Evolutionary conservation across 2,113 vertebrate species (phyloP), one percentile per base, ranked within the genome.

Genomic region (Equus quagga): DNA sequence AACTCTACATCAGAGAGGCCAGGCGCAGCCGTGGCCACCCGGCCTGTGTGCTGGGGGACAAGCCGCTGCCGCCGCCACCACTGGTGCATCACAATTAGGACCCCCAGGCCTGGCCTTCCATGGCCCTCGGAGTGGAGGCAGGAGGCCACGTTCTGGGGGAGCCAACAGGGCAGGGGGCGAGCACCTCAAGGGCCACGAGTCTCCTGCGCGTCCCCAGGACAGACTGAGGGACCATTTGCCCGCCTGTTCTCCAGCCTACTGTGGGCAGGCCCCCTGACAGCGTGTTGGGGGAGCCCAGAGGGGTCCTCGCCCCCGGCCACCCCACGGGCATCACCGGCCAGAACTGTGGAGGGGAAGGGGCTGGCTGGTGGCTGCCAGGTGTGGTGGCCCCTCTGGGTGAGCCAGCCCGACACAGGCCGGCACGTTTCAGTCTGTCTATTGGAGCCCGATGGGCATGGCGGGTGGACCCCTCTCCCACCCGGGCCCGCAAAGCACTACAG

Each of bases 1-100:
- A 83, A 36, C 87, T 84, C 23, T 58, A 90, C n/a, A 33, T 83
- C 69, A 83, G 56, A 7, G 87, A 90, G 87, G 87, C 93, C 36
- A 76, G 46, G 69, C 17, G 69, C 24, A 58, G 78, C 69, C 60
- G 28, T 0, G 4, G 69, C 28, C 78, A 54, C 10, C n/a, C 46
- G 0, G 8, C 69, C 28, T 31, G 17, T 1, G 0, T 19, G 21
- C 93, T 28, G 3, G 93, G 10, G 11, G 46, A 89, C 3, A 46
- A 89, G 58, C 78, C 65, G 58, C 79, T 79, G 4, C 69, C 23
- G 0, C 58, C 46, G 1, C 85, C 65, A 19, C 86, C 21, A 0
- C 85, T n/a, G 0, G 21, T 21, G 56, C 26, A 5, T 33, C 76
- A 14, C 0, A 26, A 73, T 44, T 82, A 82, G 46, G 44, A 6